phyloP scores from a whole-genome alignment of 2,888 invertebrate species.

The Phengaris alcon region DNA sequence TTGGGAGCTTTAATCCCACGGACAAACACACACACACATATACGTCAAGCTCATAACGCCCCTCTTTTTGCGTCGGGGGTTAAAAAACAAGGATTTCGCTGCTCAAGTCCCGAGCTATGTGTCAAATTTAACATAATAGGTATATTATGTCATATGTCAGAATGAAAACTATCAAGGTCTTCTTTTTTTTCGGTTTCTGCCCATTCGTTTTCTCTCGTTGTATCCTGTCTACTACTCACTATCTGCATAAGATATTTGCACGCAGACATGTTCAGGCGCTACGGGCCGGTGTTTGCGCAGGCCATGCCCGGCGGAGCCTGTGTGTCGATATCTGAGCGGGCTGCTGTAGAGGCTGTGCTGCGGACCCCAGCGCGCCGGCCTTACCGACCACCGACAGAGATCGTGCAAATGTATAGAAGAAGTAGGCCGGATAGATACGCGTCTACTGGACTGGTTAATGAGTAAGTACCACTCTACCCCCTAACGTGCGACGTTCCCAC shows the following conservation, averaged over 20 bases:
- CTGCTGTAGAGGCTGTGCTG: constrained; percentile 88
- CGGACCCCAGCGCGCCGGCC: constrained; percentile 86
- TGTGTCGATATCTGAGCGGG: constrained; percentile 84
- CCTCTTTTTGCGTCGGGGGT: too few species aligned
- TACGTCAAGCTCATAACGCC: too few species aligned
- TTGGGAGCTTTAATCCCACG: too few species aligned
- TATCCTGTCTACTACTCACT: constrained; percentile 39
- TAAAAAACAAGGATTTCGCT: too few species aligned
- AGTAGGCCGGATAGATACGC: constrained; percentile 89
- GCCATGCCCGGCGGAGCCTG: constrained; percentile 86
- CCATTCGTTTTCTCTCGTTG: not conserved
- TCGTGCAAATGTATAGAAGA: constrained; percentile 86
- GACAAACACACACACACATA: too few species aligned
- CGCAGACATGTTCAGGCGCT: constrained; percentile 84
- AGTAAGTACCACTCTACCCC: constrained; percentile 77
- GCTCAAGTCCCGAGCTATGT: too few species aligned
- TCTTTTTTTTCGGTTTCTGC: not conserved
- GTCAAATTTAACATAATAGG: too few species aligned
- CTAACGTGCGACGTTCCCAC: too few species aligned
- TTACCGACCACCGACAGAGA: constrained; percentile 89
- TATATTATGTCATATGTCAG: too few species aligned
- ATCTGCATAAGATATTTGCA: constrained; percentile 63
- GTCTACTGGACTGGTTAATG: constrained; percentile 89
- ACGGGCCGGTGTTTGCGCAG: constrained; percentile 88
- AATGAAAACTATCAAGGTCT: not conserved